phyloP scores from a whole-genome alignment of 2,113 vertebrate genomes.

The Corythaeola cristata region DNA sequence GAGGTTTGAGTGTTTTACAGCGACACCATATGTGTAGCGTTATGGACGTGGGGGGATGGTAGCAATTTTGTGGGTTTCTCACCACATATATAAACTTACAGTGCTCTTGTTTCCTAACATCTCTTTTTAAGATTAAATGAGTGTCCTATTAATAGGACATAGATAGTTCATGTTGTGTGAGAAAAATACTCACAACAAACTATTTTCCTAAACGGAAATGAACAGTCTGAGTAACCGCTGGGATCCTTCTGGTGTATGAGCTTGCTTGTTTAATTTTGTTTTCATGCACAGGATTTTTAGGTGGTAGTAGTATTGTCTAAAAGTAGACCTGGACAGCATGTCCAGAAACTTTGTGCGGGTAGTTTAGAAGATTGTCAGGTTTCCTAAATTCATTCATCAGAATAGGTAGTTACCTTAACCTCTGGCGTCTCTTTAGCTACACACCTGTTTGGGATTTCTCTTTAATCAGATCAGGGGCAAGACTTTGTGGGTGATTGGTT shows the following conservation, averaged over 20 bases:
- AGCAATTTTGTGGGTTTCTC: background rate
- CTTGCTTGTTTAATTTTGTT: background rate
- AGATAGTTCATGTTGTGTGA: background rate
- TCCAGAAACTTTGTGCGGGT: background rate
- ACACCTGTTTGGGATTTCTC: background rate
- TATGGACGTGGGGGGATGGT: background rate
- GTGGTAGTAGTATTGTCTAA: background rate
- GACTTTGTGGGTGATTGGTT: background rate
- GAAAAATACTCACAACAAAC: background rate
- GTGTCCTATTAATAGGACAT: background rate
- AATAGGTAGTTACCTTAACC: background rate
- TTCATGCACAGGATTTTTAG: background rate
- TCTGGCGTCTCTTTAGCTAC: background rate
- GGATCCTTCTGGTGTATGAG: background rate
- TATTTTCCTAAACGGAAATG: background rate
- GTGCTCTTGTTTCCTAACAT: background rate
- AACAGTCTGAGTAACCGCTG: background rate
- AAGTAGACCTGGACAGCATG: background rate
- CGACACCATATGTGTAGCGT: rapidly evolving
- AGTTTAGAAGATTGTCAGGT: background rate
- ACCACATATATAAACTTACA: background rate
- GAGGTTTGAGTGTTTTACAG: background rate
- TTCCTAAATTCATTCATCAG: background rate
- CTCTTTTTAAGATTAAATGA: background rate
- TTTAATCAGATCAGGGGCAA: background rate